Evolutionary conservation across 2,888 invertebrate species (phyloP), one percentile per base, ranked within the genome.

Genomic region (Tenthredo distinguenda): DNA sequence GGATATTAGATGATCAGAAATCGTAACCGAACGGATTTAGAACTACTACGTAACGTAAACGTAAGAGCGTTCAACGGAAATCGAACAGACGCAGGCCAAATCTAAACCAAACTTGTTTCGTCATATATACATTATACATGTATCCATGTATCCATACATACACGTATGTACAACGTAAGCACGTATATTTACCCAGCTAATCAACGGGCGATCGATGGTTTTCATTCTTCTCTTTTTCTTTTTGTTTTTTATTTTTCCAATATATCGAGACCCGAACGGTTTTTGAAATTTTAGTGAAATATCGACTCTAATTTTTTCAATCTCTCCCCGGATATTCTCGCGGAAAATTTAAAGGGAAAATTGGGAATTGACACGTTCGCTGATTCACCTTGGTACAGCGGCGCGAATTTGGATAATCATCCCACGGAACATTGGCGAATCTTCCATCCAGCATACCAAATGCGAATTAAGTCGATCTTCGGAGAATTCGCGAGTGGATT

Each of bases 11-110:
- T 26, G 26, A 68, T 68, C 68, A 34, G 12, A 15, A 68, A 68
- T 34, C 31, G 68, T 34, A 68, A 68, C 26, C 18, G 18, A 68
- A 68, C 68, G 34, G 68, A 68, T 68, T 68, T 68, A 31, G 34
- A 68, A 74, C 74, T 40, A 74, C 74, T 74, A 74, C 43, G 74
- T 74, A 74, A 74, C 40, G 40, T 74, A 74, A 43, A 21, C 40
- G 43, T 74, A 43, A 71, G 6, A 71, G 4, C 18, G 37, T 71
- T 71, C 37, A n/a, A 74, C 43, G 74, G 74, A 74, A 43, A 43
- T 74, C 74, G 74, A 74, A 62, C 62, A 62, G 62, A 62, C 62
- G 26, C 62, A 26, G 62, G 26, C 26, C 62, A 26, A 62, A 62
- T 62, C 62, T 26, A 62, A 62, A 62, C 12, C 21, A 26, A 62